Percentiles rank a stretch among this genome's conserved stretches.
Conservation (phyloP, 2,113 vertebrate genomes). For the Delphinapterus leucas region DNA sequence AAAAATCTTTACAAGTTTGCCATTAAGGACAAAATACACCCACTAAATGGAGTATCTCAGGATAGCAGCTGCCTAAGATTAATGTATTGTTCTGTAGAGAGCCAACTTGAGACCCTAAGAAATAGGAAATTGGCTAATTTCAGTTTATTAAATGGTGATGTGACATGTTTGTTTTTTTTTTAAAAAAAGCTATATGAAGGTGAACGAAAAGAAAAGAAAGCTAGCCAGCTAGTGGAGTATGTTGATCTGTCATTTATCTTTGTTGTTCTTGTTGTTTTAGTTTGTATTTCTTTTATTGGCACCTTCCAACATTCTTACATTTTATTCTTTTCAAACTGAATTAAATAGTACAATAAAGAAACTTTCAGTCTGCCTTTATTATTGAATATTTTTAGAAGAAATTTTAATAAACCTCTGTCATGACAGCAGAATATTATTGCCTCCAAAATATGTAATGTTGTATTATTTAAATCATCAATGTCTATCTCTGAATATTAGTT, state of each 20-base stretch:
- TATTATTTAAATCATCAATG: slow-evolving; percentile 46
- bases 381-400: slow-evolving; percentile 36
- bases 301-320: not conserved
- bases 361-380: slow-evolving; percentile 9
- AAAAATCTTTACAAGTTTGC: slow-evolving; percentile 78
- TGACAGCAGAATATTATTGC: not conserved
- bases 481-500: slow-evolving; percentile 7
- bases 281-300: not conserved
- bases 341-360: not conserved
- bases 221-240: not conserved
- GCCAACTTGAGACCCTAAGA: slow-evolving; percentile 59
- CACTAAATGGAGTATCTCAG: slow-evolving; percentile 71
- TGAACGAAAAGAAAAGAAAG: not conserved
- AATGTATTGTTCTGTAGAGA: slow-evolving; percentile 67
- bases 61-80: slow-evolving; percentile 71
- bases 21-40: slow-evolving; percentile 73
- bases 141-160: slow-evolving; percentile 51
- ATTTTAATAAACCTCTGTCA: not conserved
- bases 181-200: not conserved
- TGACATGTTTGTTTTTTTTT: not conserved
- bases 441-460: not conserved
- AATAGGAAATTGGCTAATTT: slow-evolving; percentile 40
- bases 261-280: not conserved
- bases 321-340: slow-evolving; percentile 25
- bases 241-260: not conserved